A percentile compares a stretch with the other conserved stretches of the same genome.
Conservation (phyloP, 2,888 invertebrate genomes). For the Troilus luridus region DNA sequence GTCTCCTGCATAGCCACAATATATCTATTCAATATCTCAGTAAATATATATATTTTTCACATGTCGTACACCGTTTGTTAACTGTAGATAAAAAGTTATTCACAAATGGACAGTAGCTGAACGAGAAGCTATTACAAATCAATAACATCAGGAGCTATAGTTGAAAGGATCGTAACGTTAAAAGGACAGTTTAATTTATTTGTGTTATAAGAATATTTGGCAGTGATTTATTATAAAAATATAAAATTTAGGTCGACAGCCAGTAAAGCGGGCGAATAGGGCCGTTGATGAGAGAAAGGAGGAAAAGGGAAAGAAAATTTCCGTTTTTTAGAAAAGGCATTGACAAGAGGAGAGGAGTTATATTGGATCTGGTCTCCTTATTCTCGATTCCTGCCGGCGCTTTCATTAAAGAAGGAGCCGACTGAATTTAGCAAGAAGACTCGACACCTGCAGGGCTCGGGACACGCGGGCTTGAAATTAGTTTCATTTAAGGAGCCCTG, state of each 20-base stretch:
- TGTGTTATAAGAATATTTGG: background rate
- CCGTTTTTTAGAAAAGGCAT: conserved; percentile 43
- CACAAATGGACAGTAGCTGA: no score
- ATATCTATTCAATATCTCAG: no score
- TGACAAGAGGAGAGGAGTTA: conserved; percentile 42
- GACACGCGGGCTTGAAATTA: background rate
- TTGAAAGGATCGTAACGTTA: background rate
- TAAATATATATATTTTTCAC: no score
- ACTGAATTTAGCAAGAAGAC: background rate
- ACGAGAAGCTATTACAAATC: no score
- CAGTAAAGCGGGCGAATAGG: background rate
- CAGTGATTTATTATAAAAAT: background rate
- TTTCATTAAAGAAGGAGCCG: conserved; percentile 39
- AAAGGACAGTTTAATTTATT: background rate
- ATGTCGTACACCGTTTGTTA: no score
- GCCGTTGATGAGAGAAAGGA: background rate
- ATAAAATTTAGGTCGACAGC: background rate
- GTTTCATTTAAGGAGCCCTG: conserved; percentile 33
- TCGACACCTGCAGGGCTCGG: background rate
- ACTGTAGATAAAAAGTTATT: no score
- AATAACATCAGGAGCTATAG: no score
- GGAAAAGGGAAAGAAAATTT: background rate
- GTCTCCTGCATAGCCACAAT: no score
- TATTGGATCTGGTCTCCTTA: conserved; percentile 43
- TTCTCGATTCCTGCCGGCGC: conserved; percentile 22